Conservation (phyloP, 1,140 invertebrate genomes). For the Apis dorsata region DNA sequence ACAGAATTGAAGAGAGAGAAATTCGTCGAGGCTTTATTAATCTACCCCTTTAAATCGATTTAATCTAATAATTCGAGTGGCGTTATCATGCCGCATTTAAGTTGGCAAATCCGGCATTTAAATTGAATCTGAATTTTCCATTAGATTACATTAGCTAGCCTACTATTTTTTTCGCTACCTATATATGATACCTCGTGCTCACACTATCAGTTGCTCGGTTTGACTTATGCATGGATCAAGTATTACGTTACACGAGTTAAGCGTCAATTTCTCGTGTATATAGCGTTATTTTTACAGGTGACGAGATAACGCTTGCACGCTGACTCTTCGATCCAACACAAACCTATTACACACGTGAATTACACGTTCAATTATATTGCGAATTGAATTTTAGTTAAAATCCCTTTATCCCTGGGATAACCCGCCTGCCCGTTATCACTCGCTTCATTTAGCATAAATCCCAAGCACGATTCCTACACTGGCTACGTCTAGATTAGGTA, state of each 20-base stretch:
- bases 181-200: not conserved
- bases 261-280: slow-evolving; percentile 20
- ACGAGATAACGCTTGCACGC: not conserved
- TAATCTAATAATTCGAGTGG: not conserved
- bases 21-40: not conserved
- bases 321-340: not conserved
- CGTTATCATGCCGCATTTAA: not conserved
- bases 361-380: not conserved
- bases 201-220: slow-evolving; percentile 23
- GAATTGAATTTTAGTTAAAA: not conserved
- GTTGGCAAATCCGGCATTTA: not conserved
- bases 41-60: not conserved
- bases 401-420: not conserved
- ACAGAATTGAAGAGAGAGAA: too few species aligned
- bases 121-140: not conserved
- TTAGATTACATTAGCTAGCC: not conserved
- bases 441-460: slow-evolving; percentile 1
- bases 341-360: not conserved
- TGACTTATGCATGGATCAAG: slow-evolving; percentile 13
- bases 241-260: slow-evolving; percentile 30
- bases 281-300: slow-evolving; percentile 4
- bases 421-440: not conserved
- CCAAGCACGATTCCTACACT: not conserved
- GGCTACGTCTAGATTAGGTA: slow-evolving; percentile 11
- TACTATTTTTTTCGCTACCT: not conserved